Conservation (phyloP, 2,888 invertebrate genomes). For the Agrilus mali region DNA sequence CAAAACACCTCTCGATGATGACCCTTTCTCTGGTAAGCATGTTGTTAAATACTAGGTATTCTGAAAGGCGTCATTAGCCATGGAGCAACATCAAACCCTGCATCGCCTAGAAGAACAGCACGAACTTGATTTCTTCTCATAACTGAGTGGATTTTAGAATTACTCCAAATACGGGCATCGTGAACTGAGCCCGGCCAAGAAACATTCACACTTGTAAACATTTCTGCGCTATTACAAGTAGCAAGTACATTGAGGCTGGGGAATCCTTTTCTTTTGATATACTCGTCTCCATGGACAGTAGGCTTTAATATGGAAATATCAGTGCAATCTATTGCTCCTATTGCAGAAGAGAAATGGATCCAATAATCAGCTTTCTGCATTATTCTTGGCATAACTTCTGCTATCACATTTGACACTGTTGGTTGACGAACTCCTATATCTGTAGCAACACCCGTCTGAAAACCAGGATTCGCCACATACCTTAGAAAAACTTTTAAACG, state of each 20-base stretch:
- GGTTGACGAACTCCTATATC: no score
- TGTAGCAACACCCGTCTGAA: no score
- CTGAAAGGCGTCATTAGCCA: constrained; percentile 13
- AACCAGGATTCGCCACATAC: no score
- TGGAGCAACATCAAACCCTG: constrained; percentile 12
- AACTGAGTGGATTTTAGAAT: constrained; percentile 2
- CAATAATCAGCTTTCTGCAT: no score
- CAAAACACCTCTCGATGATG: constrained; percentile 14
- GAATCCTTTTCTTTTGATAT: constrained; percentile 8
- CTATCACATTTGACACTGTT: no score
- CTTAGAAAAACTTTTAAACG: no score
- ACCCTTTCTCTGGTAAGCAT: constrained; percentile 9
- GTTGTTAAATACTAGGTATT: constrained; percentile 11
- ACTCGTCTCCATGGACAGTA: constrained; percentile 3
- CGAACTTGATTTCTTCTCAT: no score
- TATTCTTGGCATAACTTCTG: no score
- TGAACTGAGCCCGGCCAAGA: constrained; percentile 7
- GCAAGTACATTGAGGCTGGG: constrained; percentile 7
- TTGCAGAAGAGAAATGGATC: no score
- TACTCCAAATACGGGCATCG: constrained; percentile 6
- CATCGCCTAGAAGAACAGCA: constrained; percentile 12
- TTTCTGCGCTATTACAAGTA: constrained; percentile 6
- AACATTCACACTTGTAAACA: constrained; percentile 6
- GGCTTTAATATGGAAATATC: constrained; percentile 3
- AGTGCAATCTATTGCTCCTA: constrained; percentile 1